phyloP scores from a whole-genome alignment of 1,140 invertebrate genomes.

The Drosophila tsacasi region DNA sequence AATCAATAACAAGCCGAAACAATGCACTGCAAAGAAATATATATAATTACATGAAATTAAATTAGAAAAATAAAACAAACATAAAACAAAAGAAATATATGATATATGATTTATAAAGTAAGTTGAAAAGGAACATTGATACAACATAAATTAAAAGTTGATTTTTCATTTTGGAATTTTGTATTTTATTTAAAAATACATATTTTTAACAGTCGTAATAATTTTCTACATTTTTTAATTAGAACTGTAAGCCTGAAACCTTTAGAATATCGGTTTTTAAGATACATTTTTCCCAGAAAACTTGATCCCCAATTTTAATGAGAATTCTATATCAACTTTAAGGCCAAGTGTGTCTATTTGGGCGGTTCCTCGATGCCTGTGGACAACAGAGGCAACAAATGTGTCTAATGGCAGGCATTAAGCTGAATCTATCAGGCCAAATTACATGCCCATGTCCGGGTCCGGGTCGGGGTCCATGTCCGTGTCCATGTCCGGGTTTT shows the following conservation, averaged over 20 bases:
- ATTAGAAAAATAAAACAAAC: neutral
- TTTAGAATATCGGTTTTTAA: neutral
- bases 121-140: no score
- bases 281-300: no score
- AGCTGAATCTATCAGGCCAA: constrained; percentile 72
- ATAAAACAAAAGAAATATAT: no score
- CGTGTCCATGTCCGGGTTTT: constrained; percentile 8
- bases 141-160: no score
- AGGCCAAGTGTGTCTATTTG: neutral
- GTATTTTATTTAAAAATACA: no score
- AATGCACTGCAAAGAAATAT: neutral
- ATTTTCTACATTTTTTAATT: no score
- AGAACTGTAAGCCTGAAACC: no score
- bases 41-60: neutral
- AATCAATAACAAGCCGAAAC: constrained; percentile 48
- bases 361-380: constrained; percentile 22
- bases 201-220: no score
- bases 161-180: no score
- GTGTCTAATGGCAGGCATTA: constrained; percentile 76
- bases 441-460: constrained; percentile 67
- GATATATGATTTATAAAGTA: neutral
- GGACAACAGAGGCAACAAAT: constrained; percentile 63
- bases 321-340: neutral
- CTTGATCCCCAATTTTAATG: neutral
- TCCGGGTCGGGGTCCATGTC: constrained; percentile 43